Base-by-base conservation (phyloP, 2,888 invertebrate genomes). In the Oxycera nigricornis region DNA sequence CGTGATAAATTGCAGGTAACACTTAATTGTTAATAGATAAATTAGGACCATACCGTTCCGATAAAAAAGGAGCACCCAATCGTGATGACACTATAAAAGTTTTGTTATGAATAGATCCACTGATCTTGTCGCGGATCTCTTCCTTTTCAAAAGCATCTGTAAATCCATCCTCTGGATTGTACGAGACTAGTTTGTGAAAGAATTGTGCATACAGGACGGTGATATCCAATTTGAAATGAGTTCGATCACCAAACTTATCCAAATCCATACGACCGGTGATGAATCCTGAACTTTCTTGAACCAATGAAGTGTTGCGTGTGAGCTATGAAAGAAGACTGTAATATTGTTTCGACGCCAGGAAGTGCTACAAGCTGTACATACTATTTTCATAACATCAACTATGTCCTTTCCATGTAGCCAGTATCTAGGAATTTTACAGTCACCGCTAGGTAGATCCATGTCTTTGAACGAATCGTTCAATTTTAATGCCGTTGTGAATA, bases 41-140 rank as follows among this genome's bases (percentile, higher is more conserved):
- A 22, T 22, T 22, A 2, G 3, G 24, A 22, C 20, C 11, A 55
- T 82, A 85, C 81, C 85, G 88, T 80, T 88, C 85, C 83, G 90
- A 88, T 59, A 94, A 86, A 82, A 91, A 94, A 0, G 94, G 94
- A 26, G 90, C 89, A 14, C 93, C 93, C 78, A 91, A 84, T 74
- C 92, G 90, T 17, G 91, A 91, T 0, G 91, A 90, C 2, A 94
- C 89, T 76, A 78, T 80, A 28, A 77, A 14, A 6, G 79, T 75
- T 6, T 79, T 78, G 73, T 80, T 89, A 90, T 89, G 88, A 1
- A 70, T 70, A 3, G 70, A 28, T 14, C n/a, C 55, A 22, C 70
- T 26, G 0, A 86, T 73, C 72, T 83, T 83, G 73, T 83, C 82
- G n/a, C 82, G 83, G 0, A 84, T 82, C 73, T 84, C 79, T 75